Base-by-base conservation (phyloP, 2,888 invertebrate genomes). In the Andrena chrysosceles region DNA sequence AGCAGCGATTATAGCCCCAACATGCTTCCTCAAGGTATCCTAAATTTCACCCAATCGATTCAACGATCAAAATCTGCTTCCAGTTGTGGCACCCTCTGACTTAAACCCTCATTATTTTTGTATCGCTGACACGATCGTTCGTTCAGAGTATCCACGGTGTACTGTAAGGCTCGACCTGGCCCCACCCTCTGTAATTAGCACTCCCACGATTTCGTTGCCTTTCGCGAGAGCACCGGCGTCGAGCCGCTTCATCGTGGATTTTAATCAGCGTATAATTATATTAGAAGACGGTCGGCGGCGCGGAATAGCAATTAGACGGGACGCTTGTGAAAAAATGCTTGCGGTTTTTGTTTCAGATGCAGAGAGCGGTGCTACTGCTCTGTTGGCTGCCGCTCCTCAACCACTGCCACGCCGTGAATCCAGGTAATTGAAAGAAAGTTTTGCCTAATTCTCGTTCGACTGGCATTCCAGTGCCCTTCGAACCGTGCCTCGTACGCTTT, bases 341-440 rank as follows among this genome's bases (percentile, higher is more conserved):
- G 59, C 29, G 60, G 59, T 85, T 89, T 78, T 86, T 49, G 66
- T 92, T 90, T 75, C 88, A 93, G 93, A 93, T 93, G 93, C 93
- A 93, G 92, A 93, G 92, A 91, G 93, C 93, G 91, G 91, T 93
- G 92, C 91, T 93, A 90, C 92, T 93, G 89, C 90, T 93, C 87
- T 93, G 92, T 90, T 93, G 93, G 93, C 93, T 93, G 92, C 92
- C 93, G 92, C 91, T 93, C 89, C 92, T 93, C 91, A 92, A 93
- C 91, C 92, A 92, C 90, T 93, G 93, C 93, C 91, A 92, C 89
- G 93, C 93, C 90, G 93, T 93, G 89, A 93, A 93, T 92, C 93
- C 93, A 92, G 93, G 93, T 93, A 91, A 90, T 69, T 2, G 54
- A 56, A 63, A 66, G 49, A 42, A 63, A 67, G 16, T 72, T 56